Percentiles rank a stretch among this genome's conserved stretches.
Evolutionary conservation across 2,113 vertebrate genomes (phyloP).

Genomic region (Gymnorhina tibicen): DNA sequence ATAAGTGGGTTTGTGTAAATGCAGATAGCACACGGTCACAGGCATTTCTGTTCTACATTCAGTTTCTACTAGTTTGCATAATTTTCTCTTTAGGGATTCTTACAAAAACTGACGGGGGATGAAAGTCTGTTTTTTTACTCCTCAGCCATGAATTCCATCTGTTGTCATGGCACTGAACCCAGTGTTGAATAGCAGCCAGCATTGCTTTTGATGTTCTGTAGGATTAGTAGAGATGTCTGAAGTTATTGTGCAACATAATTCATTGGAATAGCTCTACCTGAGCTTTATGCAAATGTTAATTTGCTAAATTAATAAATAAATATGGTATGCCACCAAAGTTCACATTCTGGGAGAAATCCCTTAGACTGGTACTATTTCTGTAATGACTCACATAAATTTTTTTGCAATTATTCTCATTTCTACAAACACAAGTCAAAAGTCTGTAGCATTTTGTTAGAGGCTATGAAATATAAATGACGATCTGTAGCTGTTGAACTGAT

Average conservation of each 20-base stretch:
- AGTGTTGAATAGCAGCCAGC: constrained; percentile 56
- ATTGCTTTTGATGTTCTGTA: constrained; percentile 51
- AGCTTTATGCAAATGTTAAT: constrained; percentile 20
- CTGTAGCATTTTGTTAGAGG: background rate
- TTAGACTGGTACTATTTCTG: background rate
- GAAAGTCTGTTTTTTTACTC: constrained; percentile 42
- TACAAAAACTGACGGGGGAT: constrained; percentile 55
- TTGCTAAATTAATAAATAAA: constrained; percentile 43
- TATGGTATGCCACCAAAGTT: background rate
- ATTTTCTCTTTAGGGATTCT: constrained; percentile 60
- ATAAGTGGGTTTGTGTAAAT: background rate
- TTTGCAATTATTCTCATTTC: background rate
- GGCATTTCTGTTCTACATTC: constrained; percentile 43
- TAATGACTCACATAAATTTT: background rate
- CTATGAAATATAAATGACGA: background rate
- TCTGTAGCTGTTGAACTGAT: background rate
- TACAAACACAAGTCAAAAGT: background rate
- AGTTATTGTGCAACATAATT: constrained; percentile 47
- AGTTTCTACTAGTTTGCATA: constrained; percentile 33
- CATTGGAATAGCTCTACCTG: constrained; percentile 46
- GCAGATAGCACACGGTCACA: background rate
- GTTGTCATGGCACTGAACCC: constrained; percentile 65
- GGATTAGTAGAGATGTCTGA: constrained; percentile 59
- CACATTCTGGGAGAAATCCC: background rate
- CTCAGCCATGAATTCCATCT: constrained; percentile 62